phyloP scores from a whole-genome alignment of 2,113 vertebrate species.

The Sus scrofa region DNA sequence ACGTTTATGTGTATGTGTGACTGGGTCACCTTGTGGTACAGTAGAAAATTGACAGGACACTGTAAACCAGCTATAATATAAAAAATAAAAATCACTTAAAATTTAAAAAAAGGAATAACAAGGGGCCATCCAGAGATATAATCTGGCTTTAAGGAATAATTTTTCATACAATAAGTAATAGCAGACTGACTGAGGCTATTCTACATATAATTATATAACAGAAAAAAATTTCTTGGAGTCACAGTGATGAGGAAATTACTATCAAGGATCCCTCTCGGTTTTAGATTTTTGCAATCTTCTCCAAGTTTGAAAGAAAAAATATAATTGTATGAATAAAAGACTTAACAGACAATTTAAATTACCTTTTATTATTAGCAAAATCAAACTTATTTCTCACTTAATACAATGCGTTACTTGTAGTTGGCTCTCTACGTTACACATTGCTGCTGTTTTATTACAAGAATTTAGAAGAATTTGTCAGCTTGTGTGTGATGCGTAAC shows the following conservation, averaged over 20 bases:
- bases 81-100: too few species aligned
- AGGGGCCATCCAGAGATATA: not conserved
- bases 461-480: too few species aligned
- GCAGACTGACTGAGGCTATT: not conserved
- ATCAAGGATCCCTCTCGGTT: not conserved
- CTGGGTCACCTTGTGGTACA: too few species aligned
- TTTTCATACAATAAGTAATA: not conserved
- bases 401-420: not conserved
- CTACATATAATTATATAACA: not conserved
- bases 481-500: too few species aligned
- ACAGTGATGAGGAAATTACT: not conserved
- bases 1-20: too few species aligned
- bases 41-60: too few species aligned
- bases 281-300: not conserved
- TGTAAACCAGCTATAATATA: too few species aligned
- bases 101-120: not conserved
- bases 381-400: not conserved
- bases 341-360: not conserved
- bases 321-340: not conserved
- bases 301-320: conserved; percentile 24
- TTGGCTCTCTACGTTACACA: not conserved
- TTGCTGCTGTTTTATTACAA: not conserved
- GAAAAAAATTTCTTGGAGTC: not conserved
- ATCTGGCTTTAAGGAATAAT: not conserved
- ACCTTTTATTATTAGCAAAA: not conserved